phyloP scores from a whole-genome alignment of 2,113 vertebrate species.

The Sceloporus tristichus region DNA sequence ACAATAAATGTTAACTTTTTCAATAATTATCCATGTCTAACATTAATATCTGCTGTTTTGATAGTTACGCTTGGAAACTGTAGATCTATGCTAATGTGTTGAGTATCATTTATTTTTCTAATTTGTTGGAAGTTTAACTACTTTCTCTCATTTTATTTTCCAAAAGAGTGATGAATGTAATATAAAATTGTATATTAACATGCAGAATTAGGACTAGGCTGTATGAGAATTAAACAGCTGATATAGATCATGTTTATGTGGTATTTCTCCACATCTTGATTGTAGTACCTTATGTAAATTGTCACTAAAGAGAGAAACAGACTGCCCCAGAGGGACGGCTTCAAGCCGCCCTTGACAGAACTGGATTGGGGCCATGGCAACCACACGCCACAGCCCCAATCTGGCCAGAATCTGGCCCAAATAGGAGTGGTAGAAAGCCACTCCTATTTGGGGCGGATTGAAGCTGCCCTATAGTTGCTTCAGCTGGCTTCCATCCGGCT shows the following conservation, averaged over 20 bases:
- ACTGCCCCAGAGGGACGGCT: too few species aligned
- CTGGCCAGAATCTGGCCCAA: too few species aligned
- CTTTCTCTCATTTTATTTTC: conserved; percentile 6
- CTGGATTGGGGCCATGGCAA: too few species aligned
- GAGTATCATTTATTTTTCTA: not conserved
- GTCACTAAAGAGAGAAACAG: too few species aligned
- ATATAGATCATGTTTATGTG: not conserved
- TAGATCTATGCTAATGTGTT: not conserved
- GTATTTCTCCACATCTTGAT: not conserved
- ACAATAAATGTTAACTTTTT: not conserved
- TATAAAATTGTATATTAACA: not conserved
- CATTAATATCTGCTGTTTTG: not conserved
- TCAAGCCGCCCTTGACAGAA: too few species aligned
- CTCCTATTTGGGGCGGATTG: too few species aligned
- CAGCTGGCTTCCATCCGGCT: too few species aligned
- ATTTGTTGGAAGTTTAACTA: not conserved
- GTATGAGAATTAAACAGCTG: not conserved
- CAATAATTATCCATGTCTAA: not conserved
- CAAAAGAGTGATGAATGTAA: not conserved
- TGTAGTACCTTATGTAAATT: not conserved
- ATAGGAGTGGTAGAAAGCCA: too few species aligned
- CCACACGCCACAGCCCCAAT: too few species aligned
- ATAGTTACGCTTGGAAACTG: conserved; percentile 22
- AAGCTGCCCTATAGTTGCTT: too few species aligned
- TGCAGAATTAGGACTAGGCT: too few species aligned